phyloP scores from a whole-genome alignment of 2,888 invertebrate genomes.

The Chalcis sispes region DNA sequence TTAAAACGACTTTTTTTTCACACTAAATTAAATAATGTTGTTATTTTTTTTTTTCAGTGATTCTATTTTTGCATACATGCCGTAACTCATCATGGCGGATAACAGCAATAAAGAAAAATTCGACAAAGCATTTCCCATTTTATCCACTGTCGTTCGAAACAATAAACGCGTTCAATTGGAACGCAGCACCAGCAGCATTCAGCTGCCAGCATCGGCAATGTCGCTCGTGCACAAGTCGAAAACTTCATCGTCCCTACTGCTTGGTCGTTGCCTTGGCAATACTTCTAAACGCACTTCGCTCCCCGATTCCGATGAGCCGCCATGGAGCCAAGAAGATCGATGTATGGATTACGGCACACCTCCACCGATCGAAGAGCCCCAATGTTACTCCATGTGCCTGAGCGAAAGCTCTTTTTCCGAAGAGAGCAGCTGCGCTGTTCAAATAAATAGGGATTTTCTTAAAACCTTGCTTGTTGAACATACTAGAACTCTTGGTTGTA shows the following conservation, averaged over 20 bases:
- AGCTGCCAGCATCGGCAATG: constrained; percentile 56
- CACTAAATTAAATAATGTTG: neutral
- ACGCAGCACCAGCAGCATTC: constrained; percentile 66
- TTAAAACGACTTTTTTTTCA: neutral
- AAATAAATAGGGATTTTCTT: constrained; percentile 80
- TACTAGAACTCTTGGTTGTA: constrained; percentile 83
- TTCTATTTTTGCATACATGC: no score
- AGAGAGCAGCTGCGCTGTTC: constrained; percentile 71
- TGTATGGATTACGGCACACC: constrained; percentile 89
- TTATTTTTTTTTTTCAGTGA: constrained; percentile 46
- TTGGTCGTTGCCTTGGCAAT: constrained; percentile 64
- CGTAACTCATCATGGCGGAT: constrained; percentile 31
- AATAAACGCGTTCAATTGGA: constrained; percentile 65
- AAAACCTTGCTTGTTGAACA: constrained; percentile 86
- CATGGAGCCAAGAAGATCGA: constrained; percentile 60
- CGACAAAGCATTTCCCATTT: constrained; percentile 26
- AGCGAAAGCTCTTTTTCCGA: constrained; percentile 86
- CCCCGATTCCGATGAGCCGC: constrained; percentile 58
- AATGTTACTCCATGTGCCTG: constrained; percentile 83
- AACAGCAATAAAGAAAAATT: constrained; percentile 14
- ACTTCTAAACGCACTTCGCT: constrained; percentile 56
- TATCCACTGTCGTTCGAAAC: constrained; percentile 1
- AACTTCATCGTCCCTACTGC: constrained; percentile 64
- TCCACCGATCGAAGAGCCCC: constrained; percentile 84
- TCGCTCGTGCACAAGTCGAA: constrained; percentile 59